Conservation (phyloP, 2,888 invertebrate genomes). For the Drosophila prostipennis region DNA sequence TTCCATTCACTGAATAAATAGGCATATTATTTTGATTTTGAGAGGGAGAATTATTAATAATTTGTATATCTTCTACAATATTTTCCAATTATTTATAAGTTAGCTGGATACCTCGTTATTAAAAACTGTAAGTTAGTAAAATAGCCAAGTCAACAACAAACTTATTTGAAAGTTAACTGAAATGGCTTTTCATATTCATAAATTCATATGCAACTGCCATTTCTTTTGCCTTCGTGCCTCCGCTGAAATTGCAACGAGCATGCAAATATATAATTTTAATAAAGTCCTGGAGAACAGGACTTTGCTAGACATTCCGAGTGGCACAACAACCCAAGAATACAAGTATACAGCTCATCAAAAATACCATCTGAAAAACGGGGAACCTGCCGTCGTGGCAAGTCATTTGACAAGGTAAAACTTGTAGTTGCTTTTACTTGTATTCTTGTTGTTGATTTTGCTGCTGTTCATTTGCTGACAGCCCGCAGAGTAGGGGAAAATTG, state of each 20-base stretch:
- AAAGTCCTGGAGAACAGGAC: slow-evolving; percentile 55
- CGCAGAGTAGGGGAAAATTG: slow-evolving; percentile 34
- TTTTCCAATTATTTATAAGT: not conserved
- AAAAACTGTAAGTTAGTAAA: not conserved
- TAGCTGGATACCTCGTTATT: slow-evolving; percentile 1
- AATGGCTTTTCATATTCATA: slow-evolving; percentile 73
- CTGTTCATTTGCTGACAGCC: slow-evolving; percentile 36
- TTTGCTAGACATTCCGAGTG: slow-evolving; percentile 5
- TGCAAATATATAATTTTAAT: slow-evolving; percentile 79
- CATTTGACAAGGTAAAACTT: slow-evolving; percentile 30
- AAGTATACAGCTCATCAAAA: slow-evolving; percentile 70
- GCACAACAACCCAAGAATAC: slow-evolving; percentile 45
- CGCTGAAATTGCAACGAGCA: slow-evolving; percentile 76
- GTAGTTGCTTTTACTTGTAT: slow-evolving; percentile 17
- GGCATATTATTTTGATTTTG: not conserved
- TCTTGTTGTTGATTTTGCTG: slow-evolving; percentile 37
- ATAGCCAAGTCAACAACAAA: slow-evolving; percentile 1
- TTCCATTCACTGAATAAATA: not conserved
- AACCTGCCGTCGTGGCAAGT: slow-evolving; percentile 45
- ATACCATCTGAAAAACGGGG: slow-evolving; percentile 55
- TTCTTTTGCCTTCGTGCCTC: slow-evolving; percentile 52
- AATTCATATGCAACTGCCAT: slow-evolving; percentile 69
- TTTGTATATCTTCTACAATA: not conserved
- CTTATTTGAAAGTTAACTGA: slow-evolving; percentile 8
- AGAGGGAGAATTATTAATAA: not conserved